These are phyloP conservation scores for Lateolabrax maculatus DNA, from an alignment of 2,797 vertebrate species.

Conservation along the genomic window DNA sequence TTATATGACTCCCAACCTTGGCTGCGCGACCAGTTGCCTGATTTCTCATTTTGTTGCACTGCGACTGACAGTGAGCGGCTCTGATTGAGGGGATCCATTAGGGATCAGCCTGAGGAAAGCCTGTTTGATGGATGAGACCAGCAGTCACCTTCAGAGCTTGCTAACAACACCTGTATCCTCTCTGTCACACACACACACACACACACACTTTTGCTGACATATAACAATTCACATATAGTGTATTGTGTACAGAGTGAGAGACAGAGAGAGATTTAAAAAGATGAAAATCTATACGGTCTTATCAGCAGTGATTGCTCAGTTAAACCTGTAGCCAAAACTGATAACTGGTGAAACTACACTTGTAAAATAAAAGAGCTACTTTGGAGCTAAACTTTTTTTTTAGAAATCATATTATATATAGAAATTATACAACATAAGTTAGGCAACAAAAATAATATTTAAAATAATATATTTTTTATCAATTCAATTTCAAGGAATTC, in stretches of 20 bases:
- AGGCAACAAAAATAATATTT: background rate
- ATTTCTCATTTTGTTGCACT: slow-evolving; percentile 85
- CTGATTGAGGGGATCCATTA: slow-evolving; percentile 96
- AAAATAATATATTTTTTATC: no score
- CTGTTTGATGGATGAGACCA: slow-evolving; percentile 97
- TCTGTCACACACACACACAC: slow-evolving; percentile 88
- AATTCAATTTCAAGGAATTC: background rate
- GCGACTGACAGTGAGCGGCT: slow-evolving; percentile 84
- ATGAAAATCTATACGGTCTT: slow-evolving; percentile 50
- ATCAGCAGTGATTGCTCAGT: slow-evolving; percentile 37
- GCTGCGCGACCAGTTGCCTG: slow-evolving; percentile 83
- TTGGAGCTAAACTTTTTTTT: background rate
- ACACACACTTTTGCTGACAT: slow-evolving; percentile 73
- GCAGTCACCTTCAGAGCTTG: slow-evolving; percentile 98
- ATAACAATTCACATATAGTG: slow-evolving; percentile 71
- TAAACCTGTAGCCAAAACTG: slow-evolving; percentile 40
- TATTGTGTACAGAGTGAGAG: slow-evolving; percentile 32
- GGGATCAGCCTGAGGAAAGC: slow-evolving; percentile 96
- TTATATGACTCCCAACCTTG: slow-evolving; percentile 87
- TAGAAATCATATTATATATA: no score
- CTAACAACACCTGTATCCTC: slow-evolving; percentile 98
- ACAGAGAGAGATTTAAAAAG: slow-evolving; percentile 47
- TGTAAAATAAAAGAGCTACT: background rate
- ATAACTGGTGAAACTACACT: slow-evolving; percentile 14
- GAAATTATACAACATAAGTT: background rate